These are phyloP conservation scores for Argyrosomus regius DNA, from an alignment of 2,797 vertebrate species.

Conservation along the genomic window DNA sequence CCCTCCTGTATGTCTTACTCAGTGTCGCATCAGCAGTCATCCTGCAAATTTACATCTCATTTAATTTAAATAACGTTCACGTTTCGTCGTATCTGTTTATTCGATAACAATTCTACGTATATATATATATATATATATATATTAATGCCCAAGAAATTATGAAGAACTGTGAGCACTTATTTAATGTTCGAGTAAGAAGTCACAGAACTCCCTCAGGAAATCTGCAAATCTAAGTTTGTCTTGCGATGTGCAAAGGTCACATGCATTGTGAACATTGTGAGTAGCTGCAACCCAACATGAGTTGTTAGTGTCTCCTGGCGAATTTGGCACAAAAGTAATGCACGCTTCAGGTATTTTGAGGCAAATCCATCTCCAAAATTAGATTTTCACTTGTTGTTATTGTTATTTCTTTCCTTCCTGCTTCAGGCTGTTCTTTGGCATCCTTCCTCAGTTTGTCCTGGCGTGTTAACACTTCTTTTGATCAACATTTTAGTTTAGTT, in stretches of 20 bases:
- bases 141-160: not conserved
- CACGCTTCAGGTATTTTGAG: not conserved
- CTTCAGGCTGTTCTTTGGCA: not conserved
- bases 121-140: no score
- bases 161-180: not conserved
- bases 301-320: not conserved
- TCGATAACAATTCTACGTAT: no score
- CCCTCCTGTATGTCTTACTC: not conserved
- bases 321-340: not conserved
- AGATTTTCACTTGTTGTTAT: not conserved
- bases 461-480: not conserved
- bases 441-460: not conserved
- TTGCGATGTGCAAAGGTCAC: not conserved
- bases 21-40: not conserved
- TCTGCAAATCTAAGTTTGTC: not conserved
- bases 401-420: not conserved
- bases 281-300: not conserved
- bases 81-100: not conserved
- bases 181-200: not conserved
- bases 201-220: not conserved
- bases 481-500: not conserved
- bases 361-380: not conserved
- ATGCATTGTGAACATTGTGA: not conserved
- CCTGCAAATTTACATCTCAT: not conserved
- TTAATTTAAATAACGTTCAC: not conserved